Base-by-base conservation (phyloP, 2,797 vertebrate genomes). In the Paedocypris micromegethes region DNA sequence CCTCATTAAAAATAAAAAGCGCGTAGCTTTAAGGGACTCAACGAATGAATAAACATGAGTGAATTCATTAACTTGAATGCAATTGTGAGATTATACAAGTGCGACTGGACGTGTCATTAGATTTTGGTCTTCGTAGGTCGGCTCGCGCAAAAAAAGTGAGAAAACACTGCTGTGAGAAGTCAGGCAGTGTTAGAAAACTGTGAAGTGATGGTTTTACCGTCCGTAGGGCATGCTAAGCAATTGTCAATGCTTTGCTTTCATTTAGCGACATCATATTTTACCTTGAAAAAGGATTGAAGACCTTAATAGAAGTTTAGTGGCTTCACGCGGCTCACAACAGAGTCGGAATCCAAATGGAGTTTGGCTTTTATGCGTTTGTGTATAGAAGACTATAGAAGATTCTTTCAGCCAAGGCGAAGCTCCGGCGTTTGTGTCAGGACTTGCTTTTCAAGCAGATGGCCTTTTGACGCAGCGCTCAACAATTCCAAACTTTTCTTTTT, bases 401-500 rank as follows among this genome's bases (percentile, higher is more conserved):
- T 58, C n/a, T 56, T 43, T 66, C 54, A 44, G 66, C 60, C 61
- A 61, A 70, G 61, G 58, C 61, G 23, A 58, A 54, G 48, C 72
- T 67, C 66, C 58, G 61, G 45, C 58, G 46, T 72, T 37, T 78
- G 60, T 69, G 72, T 75, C 75, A 73, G 66, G 66, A 75, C 59
- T 76, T 47, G 39, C 62, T 83, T 23, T 62, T 77, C 68, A 40
- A 78, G 78, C 88, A 89, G 89, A 89, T 88, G 89, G 89, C 83
- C 72, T 69, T 5, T 23, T 86, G 86, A 87, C 78, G 83, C 81
- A 85, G 76, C 76, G 48, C 76, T 80, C 71, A 68, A 68, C 72
- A 59, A 44, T 82, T 88, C 85, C 81, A 83, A 84, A 76, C 77
- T 77, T 76, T 65, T 76, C 53, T 71, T 56, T 64, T 63, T 75